A percentile compares a stretch with the other conserved stretches of the same genome.
Conservation (phyloP, 2,113 vertebrate species). For the Pluvialis apricaria region DNA sequence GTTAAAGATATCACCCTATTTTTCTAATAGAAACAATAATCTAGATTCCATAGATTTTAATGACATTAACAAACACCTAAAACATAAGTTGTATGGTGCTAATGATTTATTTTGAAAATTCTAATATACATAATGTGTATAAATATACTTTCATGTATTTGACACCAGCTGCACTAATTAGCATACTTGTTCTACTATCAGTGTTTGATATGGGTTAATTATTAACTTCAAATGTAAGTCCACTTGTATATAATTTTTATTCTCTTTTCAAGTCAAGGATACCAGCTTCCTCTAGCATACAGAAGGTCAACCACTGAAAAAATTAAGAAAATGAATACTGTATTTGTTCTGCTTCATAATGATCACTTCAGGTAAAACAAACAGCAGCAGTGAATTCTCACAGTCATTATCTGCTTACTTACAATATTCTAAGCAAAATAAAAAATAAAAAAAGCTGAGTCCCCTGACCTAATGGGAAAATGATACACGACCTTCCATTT, state of each 20-base stretch:
- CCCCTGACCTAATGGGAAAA: background rate
- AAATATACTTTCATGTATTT: background rate
- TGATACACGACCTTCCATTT: background rate
- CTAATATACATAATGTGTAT: no score
- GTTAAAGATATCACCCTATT: background rate
- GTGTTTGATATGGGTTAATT: background rate
- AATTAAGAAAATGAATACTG: background rate
- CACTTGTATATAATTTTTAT: background rate
- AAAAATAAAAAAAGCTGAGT: background rate
- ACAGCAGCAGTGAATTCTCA: background rate
- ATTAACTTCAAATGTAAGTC: background rate
- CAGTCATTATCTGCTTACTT: background rate
- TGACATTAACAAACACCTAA: background rate
- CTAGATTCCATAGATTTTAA: background rate
- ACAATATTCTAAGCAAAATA: background rate
- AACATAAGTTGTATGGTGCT: background rate
- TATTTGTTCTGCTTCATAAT: background rate
- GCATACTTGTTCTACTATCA: background rate
- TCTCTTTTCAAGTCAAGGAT: background rate
- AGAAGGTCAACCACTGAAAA: background rate
- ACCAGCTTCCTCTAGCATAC: background rate
- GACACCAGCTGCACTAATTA: background rate
- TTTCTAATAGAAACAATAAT: background rate
- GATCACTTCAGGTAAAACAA: background rate
- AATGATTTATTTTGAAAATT: background rate